phyloP scores from a whole-genome alignment of 2,888 invertebrate species.

The Meiosimyza decipiens region DNA sequence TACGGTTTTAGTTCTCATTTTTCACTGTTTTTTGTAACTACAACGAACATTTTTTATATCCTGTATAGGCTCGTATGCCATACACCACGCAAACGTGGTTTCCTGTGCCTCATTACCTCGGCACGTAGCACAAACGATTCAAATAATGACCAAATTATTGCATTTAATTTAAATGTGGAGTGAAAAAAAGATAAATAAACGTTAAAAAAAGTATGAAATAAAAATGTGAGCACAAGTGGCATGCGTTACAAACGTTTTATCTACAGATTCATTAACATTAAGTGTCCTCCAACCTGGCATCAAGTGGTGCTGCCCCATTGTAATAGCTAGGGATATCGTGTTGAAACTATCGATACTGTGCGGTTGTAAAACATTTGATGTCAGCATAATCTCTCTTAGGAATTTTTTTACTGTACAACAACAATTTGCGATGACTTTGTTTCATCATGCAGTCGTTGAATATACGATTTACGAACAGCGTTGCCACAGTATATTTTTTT shows the following conservation, averaged over 20 bases:
- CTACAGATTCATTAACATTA: conserved; percentile 42
- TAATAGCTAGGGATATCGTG: too few relatives aligned
- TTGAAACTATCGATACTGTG: too few relatives aligned
- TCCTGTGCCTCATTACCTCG: conserved; percentile 47
- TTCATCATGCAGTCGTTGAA: too few relatives aligned
- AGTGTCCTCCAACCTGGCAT: conserved; percentile 10
- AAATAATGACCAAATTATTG: conserved; percentile 62
- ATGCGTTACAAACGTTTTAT: conserved; percentile 53
- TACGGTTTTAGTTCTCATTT: background rate
- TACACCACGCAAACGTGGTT: conserved; percentile 3
- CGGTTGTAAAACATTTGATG: too few relatives aligned
- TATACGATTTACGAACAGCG: too few relatives aligned
- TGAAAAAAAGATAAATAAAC: conserved; percentile 38
- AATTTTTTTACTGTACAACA: too few relatives aligned
- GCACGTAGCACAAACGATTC: conserved; percentile 52
- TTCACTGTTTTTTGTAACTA: conserved; percentile 3
- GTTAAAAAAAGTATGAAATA: conserved; percentile 5
- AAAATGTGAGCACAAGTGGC: conserved; percentile 21
- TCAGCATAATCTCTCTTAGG: too few relatives aligned
- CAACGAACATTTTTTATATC: conserved; percentile 22
- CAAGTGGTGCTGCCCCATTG: background rate
- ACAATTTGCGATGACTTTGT: too few relatives aligned
- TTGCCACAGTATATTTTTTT: too few relatives aligned
- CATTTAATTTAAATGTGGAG: conserved; percentile 53
- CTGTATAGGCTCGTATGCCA: background rate